Evolutionary conservation across 2,113 vertebrate species (phyloP).

Genomic region (Ageneiosus marmoratus): DNA sequence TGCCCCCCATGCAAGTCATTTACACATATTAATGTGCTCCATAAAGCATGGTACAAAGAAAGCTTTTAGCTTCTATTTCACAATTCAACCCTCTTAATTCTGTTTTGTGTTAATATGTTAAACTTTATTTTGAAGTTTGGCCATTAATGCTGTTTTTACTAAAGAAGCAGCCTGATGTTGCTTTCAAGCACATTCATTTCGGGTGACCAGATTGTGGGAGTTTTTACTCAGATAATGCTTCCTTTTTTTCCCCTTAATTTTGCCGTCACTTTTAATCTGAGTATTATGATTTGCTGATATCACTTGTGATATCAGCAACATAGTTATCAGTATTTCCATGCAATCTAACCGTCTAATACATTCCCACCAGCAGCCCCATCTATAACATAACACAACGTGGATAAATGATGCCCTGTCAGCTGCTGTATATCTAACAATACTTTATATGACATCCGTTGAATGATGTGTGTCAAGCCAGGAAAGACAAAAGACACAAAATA

Average conservation of each 20-base stretch:
- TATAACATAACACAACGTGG: slow-evolving; percentile 49
- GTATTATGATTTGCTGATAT: slow-evolving; percentile 22
- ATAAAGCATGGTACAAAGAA: slow-evolving; percentile 19
- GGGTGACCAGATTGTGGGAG: slow-evolving; percentile 14
- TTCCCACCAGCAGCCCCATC: slow-evolving; percentile 56
- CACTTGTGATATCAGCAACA: slow-evolving; percentile 27
- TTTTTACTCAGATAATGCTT: too few relatives aligned
- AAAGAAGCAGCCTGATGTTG: background rate
- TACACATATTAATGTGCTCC: slow-evolving; percentile 52
- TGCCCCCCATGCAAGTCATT: slow-evolving; percentile 46
- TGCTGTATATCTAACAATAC: slow-evolving; percentile 61
- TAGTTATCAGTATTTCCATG: background rate
- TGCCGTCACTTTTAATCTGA: slow-evolving; percentile 26
- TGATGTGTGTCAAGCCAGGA: background rate
- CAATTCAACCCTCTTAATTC: background rate
- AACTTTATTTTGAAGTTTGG: slow-evolving; percentile 8
- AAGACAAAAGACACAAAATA: background rate
- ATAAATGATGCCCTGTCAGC: slow-evolving; percentile 57
- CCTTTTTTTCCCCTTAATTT: too few relatives aligned
- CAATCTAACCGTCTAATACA: slow-evolving; percentile 40
- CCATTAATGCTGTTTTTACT: background rate
- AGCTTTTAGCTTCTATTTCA: background rate
- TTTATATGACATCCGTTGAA: slow-evolving; percentile 35
- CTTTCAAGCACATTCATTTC: background rate
- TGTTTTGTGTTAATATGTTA: slow-evolving; percentile 25